Base-by-base conservation (phyloP, 2,888 invertebrate genomes). In the Loripinus fragilis region DNA sequence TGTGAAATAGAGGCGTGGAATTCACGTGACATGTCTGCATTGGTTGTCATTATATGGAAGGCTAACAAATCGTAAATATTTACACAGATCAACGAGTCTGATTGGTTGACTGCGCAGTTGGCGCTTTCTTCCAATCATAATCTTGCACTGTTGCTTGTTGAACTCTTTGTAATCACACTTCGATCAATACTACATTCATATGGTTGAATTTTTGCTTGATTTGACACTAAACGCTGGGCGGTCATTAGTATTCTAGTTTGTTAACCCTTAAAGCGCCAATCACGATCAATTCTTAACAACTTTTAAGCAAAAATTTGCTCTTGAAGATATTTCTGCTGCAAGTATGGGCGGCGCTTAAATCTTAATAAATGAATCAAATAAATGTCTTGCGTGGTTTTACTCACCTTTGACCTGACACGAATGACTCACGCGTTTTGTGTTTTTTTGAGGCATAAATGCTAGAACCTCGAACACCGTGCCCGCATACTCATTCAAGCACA, bases 201-300 rank as follows among this genome's bases (percentile, higher is more conserved):
- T 60, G 60, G 60, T 33, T 60, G 60, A 33, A 78, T 78, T 81
- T 76, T 68, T 78, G 77, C 78, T 75, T 81, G 78, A 78, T 70
- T 78, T 74, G 81, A 78, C 81, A 81, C 81, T 76, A 76, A 81
- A 73, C 78, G 76, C 70, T 45, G 78, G 45, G 78, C 55, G 75
- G 70, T 72, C 66, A 81, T 81, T 81, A 78, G 75, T 75, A 73
- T 78, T 71, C 75, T 50, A 73, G 74, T 55, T 74, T 71, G 74
- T 77, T n/a, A n/a, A n/a, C n/a, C n/a, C n/a, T n/a, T n/a, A n/a
- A n/a, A n/a, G n/a, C n/a, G n/a, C n/a, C n/a, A n/a, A n/a, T n/a
- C n/a, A n/a, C n/a, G n/a, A n/a, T n/a, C 74, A 76, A n/a, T n/a
- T n/a, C n/a, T n/a, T n/a, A n/a, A n/a, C n/a, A n/a, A n/a, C n/a